Evolutionary conservation across 2,888 invertebrate genomes (phyloP), one percentile per base, ranked within the genome.

Genomic region (Melikaiella ostensackeni): DNA sequence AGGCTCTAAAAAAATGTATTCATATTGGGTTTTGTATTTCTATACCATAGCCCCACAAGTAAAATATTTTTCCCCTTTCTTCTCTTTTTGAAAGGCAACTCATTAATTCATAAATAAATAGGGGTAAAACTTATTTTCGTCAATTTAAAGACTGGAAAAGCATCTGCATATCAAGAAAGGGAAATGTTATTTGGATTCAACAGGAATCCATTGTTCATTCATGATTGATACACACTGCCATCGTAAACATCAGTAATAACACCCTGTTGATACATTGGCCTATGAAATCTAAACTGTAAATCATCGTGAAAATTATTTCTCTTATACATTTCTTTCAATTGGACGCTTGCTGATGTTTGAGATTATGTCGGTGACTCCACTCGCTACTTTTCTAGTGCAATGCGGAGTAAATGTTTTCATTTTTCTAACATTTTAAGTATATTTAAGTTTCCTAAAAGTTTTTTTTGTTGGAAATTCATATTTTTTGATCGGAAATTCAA

Each of bases 181-280:
- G 11, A 38, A 38, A 38, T 11, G 2, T 38, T 38, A 38, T 38
- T 38, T 38, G 11, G 38, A 38, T 11, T 57, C 2, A 8, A 24
- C 0, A 82, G 73, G 46, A 82, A 82, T 9, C 80, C 80, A 79
- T 78, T 75, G n/a, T 75, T 8, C 13, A 81, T 62, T 79, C 77
- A 79, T 13, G 38, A 13, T 19, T 30, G 9, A 74, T 82, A 81
- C 5, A 81, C 35, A 8, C 33, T 38, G 1, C 62, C 62, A 33
- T 81, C 81, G 74, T 77, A 80, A 16, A 80, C 64, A 66, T 82
- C 81, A 6, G 55, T 63, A 30, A 78, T 77, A 57, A 59, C 13
- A 64, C 46, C 24, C 27, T 59, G 11, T 27, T 76, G 66, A 62
- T 30, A 24, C 9, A 11, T 27, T 19, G 55, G 59, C 75, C 80